These are phyloP conservation scores for Cyclophora albipunctata DNA, from an alignment of 2,888 invertebrate species.

Conservation along the genomic window DNA sequence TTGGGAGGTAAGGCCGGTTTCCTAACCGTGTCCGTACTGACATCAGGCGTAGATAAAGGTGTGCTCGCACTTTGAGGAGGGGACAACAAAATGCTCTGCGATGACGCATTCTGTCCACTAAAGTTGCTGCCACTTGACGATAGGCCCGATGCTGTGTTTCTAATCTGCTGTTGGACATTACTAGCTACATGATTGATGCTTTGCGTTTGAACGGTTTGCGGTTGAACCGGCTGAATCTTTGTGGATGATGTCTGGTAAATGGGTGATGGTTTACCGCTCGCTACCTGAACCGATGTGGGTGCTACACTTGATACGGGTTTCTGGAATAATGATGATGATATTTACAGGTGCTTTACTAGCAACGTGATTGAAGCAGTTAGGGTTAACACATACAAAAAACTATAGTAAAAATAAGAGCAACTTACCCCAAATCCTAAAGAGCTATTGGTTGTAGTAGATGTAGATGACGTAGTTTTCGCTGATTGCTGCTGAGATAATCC, in stretches of 20 bases:
- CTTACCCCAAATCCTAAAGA: constrained; percentile 70
- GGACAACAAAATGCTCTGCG: constrained; percentile 68
- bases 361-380: constrained; percentile 8
- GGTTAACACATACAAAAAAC: background rate
- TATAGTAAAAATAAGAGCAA: constrained; percentile 6
- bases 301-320: constrained; percentile 92
- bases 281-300: constrained; percentile 82
- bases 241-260: constrained; percentile 88
- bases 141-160: constrained; percentile 68
- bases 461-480: constrained; percentile 61
- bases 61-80: constrained; percentile 79
- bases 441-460: constrained; percentile 56
- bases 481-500: constrained; percentile 41
- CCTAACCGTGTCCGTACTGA: constrained; percentile 72
- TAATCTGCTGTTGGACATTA: constrained; percentile 72
- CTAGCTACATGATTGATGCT: constrained; percentile 65
- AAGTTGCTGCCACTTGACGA: constrained; percentile 65
- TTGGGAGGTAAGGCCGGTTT: constrained; percentile 90
- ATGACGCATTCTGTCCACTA: constrained; percentile 53
- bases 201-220: constrained; percentile 79
- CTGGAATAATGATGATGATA: constrained; percentile 76
- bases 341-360: constrained; percentile 50
- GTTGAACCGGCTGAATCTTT: constrained; percentile 87
- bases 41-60: constrained; percentile 72
- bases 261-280: constrained; percentile 80